Percentiles rank a stretch among this genome's conserved stretches.
Evolutionary conservation across 2,797 vertebrate species (phyloP).

Genomic region (Arnoldichthys spilopterus): DNA sequence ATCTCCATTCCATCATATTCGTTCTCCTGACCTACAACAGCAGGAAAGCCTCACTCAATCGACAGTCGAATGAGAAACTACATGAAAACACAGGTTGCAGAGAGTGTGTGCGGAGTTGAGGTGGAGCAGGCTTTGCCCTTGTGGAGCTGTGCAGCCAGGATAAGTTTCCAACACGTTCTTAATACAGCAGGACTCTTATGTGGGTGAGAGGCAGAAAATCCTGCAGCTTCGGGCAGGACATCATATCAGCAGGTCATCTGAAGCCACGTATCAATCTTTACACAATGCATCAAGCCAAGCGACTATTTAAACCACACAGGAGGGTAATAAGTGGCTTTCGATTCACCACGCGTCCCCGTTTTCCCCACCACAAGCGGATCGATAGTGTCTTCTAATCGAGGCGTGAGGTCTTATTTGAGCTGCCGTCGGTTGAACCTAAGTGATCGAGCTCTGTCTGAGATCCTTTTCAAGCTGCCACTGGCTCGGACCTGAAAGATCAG

Average conservation of each 20-base stretch:
- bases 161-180: background rate
- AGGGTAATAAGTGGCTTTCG: background rate
- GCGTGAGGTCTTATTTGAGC: background rate
- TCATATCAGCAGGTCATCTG: background rate
- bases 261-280: background rate
- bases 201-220: background rate
- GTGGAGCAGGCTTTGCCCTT: conserved; percentile 16
- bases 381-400: background rate
- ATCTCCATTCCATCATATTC: too few species aligned
- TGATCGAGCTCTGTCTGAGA: conserved; percentile 6
- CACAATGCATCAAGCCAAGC: background rate
- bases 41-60: too few species aligned
- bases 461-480: background rate
- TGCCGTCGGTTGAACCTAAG: background rate
- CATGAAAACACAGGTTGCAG: background rate
- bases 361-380: background rate
- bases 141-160: conserved; percentile 7
- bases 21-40: too few species aligned
- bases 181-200: background rate
- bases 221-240: background rate
- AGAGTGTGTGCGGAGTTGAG: background rate
- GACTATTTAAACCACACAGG: background rate
- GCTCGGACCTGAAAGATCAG: conserved; percentile 5
- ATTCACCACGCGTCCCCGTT: background rate
- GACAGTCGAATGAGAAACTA: too few species aligned